Percentiles rank a stretch among this genome's conserved stretches.
Evolutionary conservation across 2,888 invertebrate genomes (phyloP).

Genomic region (Callyntrura guangdongensis): DNA sequence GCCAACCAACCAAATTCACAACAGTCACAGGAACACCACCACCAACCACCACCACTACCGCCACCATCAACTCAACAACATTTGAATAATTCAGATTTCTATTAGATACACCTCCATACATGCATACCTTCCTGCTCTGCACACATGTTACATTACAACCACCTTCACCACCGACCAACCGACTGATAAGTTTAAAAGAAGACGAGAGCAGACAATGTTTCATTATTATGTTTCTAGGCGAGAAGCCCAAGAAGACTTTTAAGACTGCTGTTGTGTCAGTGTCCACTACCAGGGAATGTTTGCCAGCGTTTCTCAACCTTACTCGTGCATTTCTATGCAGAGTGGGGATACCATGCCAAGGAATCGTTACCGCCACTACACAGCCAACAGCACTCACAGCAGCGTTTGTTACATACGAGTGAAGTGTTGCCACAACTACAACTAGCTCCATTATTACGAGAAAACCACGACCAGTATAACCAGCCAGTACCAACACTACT

Average conservation of each 20-base stretch:
- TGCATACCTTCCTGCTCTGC: neutral
- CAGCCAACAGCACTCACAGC: conserved; percentile 17
- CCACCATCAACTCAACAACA: conserved; percentile 8
- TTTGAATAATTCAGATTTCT: conserved; percentile 15
- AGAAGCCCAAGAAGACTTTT: neutral
- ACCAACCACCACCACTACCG: neutral
- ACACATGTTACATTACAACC: neutral
- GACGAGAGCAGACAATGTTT: neutral
- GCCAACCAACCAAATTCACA: neutral
- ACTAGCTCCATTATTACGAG: conserved; percentile 33
- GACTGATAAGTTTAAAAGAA: too few relatives aligned
- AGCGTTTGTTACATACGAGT: neutral
- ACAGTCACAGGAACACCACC: conserved; percentile 1
- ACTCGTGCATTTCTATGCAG: conserved; percentile 66
- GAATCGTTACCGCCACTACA: conserved; percentile 21
- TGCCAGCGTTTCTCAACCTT: conserved; percentile 59
- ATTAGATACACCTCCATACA: neutral
- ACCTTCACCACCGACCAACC: neutral
- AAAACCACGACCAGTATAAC: neutral
- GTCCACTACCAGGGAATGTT: conserved; percentile 66
- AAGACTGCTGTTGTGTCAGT: conserved; percentile 24
- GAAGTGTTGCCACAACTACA: neutral
- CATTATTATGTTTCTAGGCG: neutral
- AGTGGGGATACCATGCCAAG: neutral
- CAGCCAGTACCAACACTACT: conserved; percentile 28